These are phyloP conservation scores for Murina feae DNA, from an alignment of 2,113 vertebrate genomes.

Conservation along the genomic window DNA sequence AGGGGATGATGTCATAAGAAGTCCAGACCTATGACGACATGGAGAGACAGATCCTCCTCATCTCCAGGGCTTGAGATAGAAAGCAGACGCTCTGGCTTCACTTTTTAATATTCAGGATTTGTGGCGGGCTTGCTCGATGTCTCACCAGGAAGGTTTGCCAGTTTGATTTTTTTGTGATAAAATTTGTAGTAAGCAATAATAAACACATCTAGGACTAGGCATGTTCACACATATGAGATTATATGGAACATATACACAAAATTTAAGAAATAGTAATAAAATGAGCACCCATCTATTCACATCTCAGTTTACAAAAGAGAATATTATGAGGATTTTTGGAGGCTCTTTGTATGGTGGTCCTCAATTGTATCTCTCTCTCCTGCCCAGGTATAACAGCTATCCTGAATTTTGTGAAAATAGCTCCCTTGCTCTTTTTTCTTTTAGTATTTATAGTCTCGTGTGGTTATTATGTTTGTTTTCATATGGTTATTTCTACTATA, in stretches of 20 bases:
- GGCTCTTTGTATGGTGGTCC: not conserved
- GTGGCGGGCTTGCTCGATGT: not conserved
- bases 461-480: not conserved
- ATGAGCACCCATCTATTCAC: not conserved
- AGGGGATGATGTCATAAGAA: not conserved
- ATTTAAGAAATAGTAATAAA: not conserved
- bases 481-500: not conserved
- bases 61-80: not conserved
- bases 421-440: not conserved
- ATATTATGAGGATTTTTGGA: not conserved
- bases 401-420: not conserved
- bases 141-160: not conserved
- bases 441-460: not conserved
- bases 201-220: not conserved
- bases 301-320: not conserved
- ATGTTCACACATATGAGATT: not conserved
- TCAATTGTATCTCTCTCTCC: not conserved
- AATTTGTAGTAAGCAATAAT: not conserved
- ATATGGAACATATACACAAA: not conserved
- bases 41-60: not conserved
- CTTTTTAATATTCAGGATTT: not conserved
- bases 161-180: not conserved
- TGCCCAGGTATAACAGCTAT: not conserved
- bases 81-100: not conserved
- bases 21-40: not conserved